phyloP scores from a whole-genome alignment of 2,113 vertebrate species.

The Ammodytes marinus region DNA sequence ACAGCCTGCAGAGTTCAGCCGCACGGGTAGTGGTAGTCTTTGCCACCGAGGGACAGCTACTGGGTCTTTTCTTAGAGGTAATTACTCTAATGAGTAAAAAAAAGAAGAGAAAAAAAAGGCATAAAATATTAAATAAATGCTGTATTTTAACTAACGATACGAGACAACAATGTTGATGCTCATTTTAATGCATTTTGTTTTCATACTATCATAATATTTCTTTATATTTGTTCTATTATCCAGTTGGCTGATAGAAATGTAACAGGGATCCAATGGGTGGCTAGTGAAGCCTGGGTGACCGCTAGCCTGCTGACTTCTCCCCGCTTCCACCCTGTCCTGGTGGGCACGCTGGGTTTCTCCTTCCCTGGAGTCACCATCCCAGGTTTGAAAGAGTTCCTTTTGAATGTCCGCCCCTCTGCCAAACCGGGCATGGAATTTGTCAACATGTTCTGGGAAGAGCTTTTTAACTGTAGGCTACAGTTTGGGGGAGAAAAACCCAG shows the following conservation, averaged over 20 bases:
- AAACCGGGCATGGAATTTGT: conserved; percentile 71
- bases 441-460: conserved; percentile 85
- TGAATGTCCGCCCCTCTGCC: conserved; percentile 74
- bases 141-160: background rate
- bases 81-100: background rate
- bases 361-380: conserved; percentile 76
- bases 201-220: background rate
- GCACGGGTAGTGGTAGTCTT: conserved; percentile 82
- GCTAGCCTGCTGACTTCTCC: conserved; percentile 74
- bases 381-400: conserved; percentile 77
- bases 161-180: background rate
- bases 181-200: background rate
- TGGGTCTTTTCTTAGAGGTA: conserved; percentile 76
- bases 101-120: too few species aligned
- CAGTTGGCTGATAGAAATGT: conserved; percentile 76
- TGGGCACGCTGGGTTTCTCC: conserved; percentile 82
- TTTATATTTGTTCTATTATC: background rate
- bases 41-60: conserved; percentile 79
- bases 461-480: conserved; percentile 78
- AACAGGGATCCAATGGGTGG: conserved; percentile 82
- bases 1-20: conserved; percentile 73
- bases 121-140: background rate
- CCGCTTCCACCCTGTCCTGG: conserved; percentile 70
- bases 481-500: conserved; percentile 18
- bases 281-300: conserved; percentile 82